phyloP scores from a whole-genome alignment of 2,797 vertebrate species.

The Sorex maritimensis region DNA sequence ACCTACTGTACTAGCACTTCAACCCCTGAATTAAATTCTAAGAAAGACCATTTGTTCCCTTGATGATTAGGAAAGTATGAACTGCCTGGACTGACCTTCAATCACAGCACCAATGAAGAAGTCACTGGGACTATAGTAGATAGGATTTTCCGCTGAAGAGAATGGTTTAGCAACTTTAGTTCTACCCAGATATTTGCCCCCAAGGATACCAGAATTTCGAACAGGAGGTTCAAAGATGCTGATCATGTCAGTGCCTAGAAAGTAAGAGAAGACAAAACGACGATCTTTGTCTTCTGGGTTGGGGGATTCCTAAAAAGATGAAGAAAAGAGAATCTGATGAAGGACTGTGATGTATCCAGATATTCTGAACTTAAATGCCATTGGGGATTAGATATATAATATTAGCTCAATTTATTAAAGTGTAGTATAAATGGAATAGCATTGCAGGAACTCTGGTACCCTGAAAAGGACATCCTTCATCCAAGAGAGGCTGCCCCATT shows the following conservation, averaged over 20 bases:
- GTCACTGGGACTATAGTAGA: conserved; percentile 94
- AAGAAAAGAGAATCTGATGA: not conserved
- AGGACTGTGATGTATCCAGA: not conserved
- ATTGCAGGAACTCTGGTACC: not conserved
- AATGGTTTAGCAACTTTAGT: conserved; percentile 93
- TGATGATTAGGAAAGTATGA: not conserved
- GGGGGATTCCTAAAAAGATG: conserved; percentile 92
- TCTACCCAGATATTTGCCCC: conserved; percentile 94
- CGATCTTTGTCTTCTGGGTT: conserved; percentile 92
- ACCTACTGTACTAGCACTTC: no score
- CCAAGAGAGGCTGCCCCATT: not conserved
- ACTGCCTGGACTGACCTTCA: conserved; percentile 91
- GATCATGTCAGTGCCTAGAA: conserved; percentile 93
- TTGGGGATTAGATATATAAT: not conserved
- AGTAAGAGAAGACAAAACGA: conserved; percentile 94
- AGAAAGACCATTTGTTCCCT: not conserved
- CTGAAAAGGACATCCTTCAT: not conserved
- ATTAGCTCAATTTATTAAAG: not conserved
- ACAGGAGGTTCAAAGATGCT: conserved; percentile 94
- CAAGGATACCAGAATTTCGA: conserved; percentile 94
- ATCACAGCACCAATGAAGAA: conserved; percentile 94
- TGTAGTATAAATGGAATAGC: not conserved
- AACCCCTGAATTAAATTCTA: conserved; percentile 33
- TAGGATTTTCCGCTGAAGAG: conserved; percentile 90
- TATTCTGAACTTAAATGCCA: not conserved